phyloP scores from a whole-genome alignment of 2,888 invertebrate species.

The Tiliacea aurago region DNA sequence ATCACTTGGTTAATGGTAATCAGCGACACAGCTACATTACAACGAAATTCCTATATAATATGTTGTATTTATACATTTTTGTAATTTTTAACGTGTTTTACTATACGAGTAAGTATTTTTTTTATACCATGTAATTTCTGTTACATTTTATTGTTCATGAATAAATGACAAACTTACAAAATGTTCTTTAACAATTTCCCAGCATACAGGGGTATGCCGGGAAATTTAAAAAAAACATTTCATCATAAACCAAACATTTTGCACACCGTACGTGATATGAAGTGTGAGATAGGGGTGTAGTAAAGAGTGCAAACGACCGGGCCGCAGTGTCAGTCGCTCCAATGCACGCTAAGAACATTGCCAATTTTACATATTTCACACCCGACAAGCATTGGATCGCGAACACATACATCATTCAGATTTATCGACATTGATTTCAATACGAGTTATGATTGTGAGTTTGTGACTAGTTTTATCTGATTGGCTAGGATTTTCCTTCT shows the following conservation, averaged over 20 bases:
- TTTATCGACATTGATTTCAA: slow-evolving; percentile 66
- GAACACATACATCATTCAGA: slow-evolving; percentile 67
- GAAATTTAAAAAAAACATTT: too few species aligned
- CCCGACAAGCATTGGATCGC: slow-evolving; percentile 64
- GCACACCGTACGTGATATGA: slow-evolving; percentile 80
- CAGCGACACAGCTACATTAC: background rate
- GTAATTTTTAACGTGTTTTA: too few species aligned
- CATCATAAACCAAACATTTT: slow-evolving; percentile 62
- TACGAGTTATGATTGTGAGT: slow-evolving; percentile 51
- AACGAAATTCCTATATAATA: too few species aligned
- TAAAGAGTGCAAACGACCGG: slow-evolving; percentile 90
- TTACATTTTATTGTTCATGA: too few species aligned
- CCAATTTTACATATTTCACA: slow-evolving; percentile 81
- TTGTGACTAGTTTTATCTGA: slow-evolving; percentile 51
- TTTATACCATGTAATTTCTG: too few species aligned
- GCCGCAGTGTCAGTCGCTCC: slow-evolving; percentile 83
- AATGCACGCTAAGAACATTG: slow-evolving; percentile 81
- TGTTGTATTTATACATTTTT: too few species aligned
- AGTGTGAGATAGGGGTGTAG: slow-evolving; percentile 87
- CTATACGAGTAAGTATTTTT: too few species aligned
- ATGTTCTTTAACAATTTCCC: slow-evolving; percentile 2
- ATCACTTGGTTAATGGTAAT: background rate
- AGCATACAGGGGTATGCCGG: too few species aligned
- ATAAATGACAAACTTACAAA: background rate
- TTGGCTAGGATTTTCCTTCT: slow-evolving; percentile 28